These are phyloP conservation scores for Callionymus lyra DNA, from an alignment of 2,113 vertebrate genomes.

Conservation along the genomic window DNA sequence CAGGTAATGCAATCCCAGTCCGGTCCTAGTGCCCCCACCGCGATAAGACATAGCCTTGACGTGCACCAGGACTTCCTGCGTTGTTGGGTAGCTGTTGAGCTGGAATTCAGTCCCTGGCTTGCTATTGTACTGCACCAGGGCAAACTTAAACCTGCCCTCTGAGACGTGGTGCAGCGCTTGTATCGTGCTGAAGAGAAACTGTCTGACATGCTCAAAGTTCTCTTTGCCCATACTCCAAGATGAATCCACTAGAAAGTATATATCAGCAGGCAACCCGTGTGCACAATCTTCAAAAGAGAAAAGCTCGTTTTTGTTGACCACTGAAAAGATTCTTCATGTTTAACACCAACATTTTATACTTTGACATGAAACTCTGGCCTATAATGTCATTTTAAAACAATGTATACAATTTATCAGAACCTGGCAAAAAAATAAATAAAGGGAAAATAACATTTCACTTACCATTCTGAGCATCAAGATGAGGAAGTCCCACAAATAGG, in stretches of 20 bases:
- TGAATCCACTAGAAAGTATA: conserved; percentile 93
- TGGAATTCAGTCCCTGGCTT: conserved; percentile 78
- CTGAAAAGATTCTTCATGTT: background rate
- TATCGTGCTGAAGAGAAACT: conserved; percentile 79
- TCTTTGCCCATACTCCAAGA: conserved; percentile 78
- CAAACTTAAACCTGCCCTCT: conserved; percentile 73
- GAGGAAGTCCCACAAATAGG: conserved; percentile 62
- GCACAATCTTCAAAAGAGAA: conserved; percentile 79
- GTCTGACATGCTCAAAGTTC: conserved; percentile 78
- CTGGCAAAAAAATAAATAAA: background rate
- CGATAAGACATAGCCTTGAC: conserved; percentile 71
- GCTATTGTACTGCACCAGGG: conserved; percentile 79
- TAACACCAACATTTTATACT: background rate
- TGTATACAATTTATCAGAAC: background rate
- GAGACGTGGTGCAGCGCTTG: conserved; percentile 72
- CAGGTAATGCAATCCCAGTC: conserved; percentile 77
- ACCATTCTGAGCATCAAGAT: conserved; percentile 68
- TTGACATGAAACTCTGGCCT: no score
- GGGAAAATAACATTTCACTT: conserved; percentile 29
- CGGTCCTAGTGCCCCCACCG: conserved; percentile 71
- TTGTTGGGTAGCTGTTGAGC: conserved; percentile 71
- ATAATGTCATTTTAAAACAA: background rate
- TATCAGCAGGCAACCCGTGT: conserved; percentile 75
- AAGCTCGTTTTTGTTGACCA: conserved; percentile 60
- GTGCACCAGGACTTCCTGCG: conserved; percentile 71